Base-by-base conservation (phyloP, 2,797 vertebrate species). In the Eulemur mongoz region DNA sequence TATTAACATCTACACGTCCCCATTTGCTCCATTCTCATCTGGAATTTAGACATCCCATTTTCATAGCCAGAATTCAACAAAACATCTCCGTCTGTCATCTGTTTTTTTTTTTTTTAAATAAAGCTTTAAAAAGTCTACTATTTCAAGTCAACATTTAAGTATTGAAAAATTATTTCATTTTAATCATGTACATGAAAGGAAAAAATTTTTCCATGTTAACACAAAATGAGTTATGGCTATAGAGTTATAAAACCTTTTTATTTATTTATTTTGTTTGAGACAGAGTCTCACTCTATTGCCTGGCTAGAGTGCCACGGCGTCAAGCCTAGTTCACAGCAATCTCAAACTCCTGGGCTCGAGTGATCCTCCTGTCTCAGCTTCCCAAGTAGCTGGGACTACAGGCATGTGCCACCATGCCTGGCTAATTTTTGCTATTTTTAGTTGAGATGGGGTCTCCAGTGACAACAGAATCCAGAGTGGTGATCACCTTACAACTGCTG, bases 11-110 rank as follows among this genome's bases (percentile, higher is more conserved):
- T 76, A 82, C 48, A 63, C 32, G 91, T 85, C 40, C 50, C 25
- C 38, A 35, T 89, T 91, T 93, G 38, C 38, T 86, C 59, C 14
- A 70, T 81, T 93, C 65, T 96, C 67, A 78, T 92, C 89, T 96
- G 92, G 69, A 93, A 92, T 96, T 97, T 93, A 97, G 63, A 94
- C 40, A 86, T 75, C 59, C 30, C 63, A 86, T 93, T 94, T 85
- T 93, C 92, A 89, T 81, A 86, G 61, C 38, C 67, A 38, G 63
- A 90, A 93, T 88, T 93, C 40, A 94, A 15, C 82, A 95, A 91
- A 65, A 84, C 63, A 76, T 94, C 59, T 91, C 92, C 63, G 18
- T 76, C 79, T 93, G 65, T 81, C 91, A 96, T 96, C 93, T 95
- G 95, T 45, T 91, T 95, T 93, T 43, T 79, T 57, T 91, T 45